phyloP scores from a whole-genome alignment of 2,113 vertebrate species.

The Petrocephalus microphthalmus region DNA sequence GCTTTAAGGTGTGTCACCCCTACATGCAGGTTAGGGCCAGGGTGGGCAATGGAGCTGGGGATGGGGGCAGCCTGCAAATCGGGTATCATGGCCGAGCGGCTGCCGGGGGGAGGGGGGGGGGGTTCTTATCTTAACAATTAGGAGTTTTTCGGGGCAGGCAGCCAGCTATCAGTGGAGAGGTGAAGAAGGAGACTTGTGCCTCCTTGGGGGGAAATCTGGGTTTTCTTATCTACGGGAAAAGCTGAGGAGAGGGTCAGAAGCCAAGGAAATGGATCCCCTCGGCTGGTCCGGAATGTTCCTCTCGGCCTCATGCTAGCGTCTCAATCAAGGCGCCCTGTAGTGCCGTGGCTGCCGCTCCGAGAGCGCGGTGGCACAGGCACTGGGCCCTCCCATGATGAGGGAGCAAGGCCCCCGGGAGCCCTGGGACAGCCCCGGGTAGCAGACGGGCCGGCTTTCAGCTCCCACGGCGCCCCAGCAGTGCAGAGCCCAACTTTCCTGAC shows the following conservation, averaged over 20 bases:
- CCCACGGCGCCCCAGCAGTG: conserved; percentile 33
- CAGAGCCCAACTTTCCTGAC: conserved; percentile 30
- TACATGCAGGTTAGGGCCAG: conserved; percentile 42
- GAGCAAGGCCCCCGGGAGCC: conserved; percentile 13
- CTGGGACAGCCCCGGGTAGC: conserved; percentile 13
- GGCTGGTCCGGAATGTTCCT: conserved; percentile 27
- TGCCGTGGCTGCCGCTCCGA: background rate
- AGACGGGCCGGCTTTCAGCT: conserved; percentile 24
- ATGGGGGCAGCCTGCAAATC: background rate
- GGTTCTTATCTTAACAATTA: background rate
- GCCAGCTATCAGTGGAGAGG: conserved; percentile 28
- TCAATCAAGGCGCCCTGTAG: background rate
- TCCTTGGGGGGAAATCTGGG: conserved; percentile 31
- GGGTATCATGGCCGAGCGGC: background rate
- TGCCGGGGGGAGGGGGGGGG: background rate
- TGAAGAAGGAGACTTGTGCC: conserved; percentile 52
- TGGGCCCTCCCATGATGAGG: background rate
- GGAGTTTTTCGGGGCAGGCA: background rate
- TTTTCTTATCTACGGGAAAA: conserved; percentile 49
- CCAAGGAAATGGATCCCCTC: conserved; percentile 32
- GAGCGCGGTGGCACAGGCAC: background rate
- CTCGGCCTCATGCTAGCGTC: background rate
- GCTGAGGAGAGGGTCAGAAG: conserved; percentile 37
- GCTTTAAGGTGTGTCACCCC: conserved; percentile 60
- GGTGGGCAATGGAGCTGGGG: conserved; percentile 6